These are phyloP conservation scores for Spodoptera frugiperda DNA, from an alignment of 1,140 invertebrate genomes.

Conservation along the genomic window DNA sequence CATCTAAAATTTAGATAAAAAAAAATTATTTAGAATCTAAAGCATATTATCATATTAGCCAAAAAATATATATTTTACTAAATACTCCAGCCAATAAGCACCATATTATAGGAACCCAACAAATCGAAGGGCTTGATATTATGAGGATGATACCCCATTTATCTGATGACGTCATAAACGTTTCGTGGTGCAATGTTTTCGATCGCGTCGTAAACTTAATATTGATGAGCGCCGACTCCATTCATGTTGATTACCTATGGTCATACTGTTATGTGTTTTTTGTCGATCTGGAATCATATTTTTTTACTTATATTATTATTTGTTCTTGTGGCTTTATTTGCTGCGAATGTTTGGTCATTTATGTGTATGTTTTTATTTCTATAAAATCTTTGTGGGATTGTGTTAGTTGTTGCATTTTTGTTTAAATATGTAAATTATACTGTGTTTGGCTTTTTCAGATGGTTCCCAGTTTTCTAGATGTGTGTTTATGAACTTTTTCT, in stretches of 20 bases:
- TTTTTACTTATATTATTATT: slow-evolving; percentile 5
- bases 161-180: not conserved
- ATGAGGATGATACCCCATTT: slow-evolving; percentile 1
- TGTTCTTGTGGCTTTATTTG: not conserved
- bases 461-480: too few relatives aligned
- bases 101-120: too few relatives aligned
- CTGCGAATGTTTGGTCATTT: not conserved
- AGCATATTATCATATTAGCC: too few relatives aligned
- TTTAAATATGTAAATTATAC: too few relatives aligned
- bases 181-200: slow-evolving; percentile 10
- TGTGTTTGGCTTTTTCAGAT: too few relatives aligned
- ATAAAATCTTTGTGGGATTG: too few relatives aligned
- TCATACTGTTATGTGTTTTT: not conserved
- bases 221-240: slow-evolving; percentile 3
- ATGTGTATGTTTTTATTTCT: not conserved
- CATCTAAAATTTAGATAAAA: too few relatives aligned
- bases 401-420: too few relatives aligned
- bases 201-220: slow-evolving; percentile 1
- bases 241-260: slow-evolving; percentile 4
- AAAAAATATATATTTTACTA: too few relatives aligned
- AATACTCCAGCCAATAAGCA: too few relatives aligned
- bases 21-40: too few relatives aligned
- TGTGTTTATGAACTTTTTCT: too few relatives aligned
- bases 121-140: not conserved
- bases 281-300: slow-evolving; percentile 17